Percentiles rank a stretch among this genome's conserved stretches.
Conservation (phyloP, 1,140 invertebrate species). For the Gryon sp. region DNA sequence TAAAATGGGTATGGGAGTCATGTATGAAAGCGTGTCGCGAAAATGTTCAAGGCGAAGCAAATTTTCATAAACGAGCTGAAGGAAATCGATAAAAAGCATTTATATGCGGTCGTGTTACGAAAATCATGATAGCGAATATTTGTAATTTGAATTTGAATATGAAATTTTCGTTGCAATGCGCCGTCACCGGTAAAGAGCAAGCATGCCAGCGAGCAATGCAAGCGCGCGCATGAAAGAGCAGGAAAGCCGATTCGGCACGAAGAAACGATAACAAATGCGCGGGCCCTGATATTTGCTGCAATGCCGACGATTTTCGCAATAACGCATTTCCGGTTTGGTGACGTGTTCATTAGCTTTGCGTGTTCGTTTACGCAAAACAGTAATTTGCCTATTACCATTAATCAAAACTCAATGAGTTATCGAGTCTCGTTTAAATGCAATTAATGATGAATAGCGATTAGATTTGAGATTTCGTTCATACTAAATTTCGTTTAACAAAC, state of each 20-base stretch:
- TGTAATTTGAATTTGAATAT: conserved; percentile 61
- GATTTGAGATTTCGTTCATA: conserved; percentile 3
- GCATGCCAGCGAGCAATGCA: conserved; percentile 10
- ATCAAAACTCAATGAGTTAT: conserved; percentile 5
- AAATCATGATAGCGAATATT: conserved; percentile 62
- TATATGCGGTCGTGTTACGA: conserved; percentile 54
- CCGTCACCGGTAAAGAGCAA: conserved; percentile 34
- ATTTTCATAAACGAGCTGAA: conserved; percentile 54
- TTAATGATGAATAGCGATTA: conserved; percentile 2
- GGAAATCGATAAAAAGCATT: conserved; percentile 61
- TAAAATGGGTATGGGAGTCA: not conserved
- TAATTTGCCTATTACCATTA: conserved; percentile 22
- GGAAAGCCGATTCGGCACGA: conserved; percentile 6
- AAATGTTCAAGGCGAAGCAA: conserved; percentile 22
- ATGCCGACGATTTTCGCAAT: not conserved
- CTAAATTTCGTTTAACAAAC: no score
- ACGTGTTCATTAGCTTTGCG: not conserved
- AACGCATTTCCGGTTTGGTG: not conserved
- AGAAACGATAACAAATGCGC: conserved; percentile 7
- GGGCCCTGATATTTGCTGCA: not conserved
- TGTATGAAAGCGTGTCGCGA: conserved; percentile 32
- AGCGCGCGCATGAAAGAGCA: conserved; percentile 7
- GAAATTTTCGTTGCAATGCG: conserved; percentile 42
- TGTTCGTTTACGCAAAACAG: not conserved
- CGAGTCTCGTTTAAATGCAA: not conserved